Evolutionary conservation across 2,113 vertebrate species (phyloP).

Genomic region (Bubo scandiacus): DNA sequence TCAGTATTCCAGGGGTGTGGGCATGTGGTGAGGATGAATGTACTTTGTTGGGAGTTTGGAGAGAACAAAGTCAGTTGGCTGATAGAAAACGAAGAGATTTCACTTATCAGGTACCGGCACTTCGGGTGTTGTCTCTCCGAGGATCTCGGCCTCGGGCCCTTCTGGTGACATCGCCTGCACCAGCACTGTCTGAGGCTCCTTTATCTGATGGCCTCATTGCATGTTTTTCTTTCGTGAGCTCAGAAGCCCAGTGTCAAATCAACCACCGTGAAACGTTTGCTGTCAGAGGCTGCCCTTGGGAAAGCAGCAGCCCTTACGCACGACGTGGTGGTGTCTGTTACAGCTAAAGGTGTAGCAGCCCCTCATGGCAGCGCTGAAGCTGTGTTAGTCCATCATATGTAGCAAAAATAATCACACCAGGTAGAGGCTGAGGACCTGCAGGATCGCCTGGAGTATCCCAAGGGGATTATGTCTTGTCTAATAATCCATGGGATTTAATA

Average conservation of each 20-base stretch:
- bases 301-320: not conserved
- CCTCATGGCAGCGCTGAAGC: not conserved
- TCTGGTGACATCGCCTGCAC: not conserved
- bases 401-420: fast-evolving
- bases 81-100: fast-evolving
- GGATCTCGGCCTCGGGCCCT: not conserved
- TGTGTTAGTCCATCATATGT: not conserved
- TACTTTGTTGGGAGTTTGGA: not conserved
- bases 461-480: not conserved
- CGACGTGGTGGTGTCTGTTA: not conserved
- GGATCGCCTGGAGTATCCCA: not conserved
- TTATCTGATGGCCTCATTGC: not conserved
- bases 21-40: fast-evolving
- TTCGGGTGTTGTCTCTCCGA: not conserved
- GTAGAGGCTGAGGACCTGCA: not conserved
- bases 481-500: too few species aligned
- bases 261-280: fast-evolving
- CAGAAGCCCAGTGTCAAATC: not conserved
- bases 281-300: not conserved
- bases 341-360: not conserved
- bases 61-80: not conserved
- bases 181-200: not conserved
- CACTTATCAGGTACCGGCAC: fast-evolving
- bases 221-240: not conserved
- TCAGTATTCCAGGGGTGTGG: not conserved